Conservation (phyloP, 1,140 invertebrate species). For the Antheraea mylitta region DNA sequence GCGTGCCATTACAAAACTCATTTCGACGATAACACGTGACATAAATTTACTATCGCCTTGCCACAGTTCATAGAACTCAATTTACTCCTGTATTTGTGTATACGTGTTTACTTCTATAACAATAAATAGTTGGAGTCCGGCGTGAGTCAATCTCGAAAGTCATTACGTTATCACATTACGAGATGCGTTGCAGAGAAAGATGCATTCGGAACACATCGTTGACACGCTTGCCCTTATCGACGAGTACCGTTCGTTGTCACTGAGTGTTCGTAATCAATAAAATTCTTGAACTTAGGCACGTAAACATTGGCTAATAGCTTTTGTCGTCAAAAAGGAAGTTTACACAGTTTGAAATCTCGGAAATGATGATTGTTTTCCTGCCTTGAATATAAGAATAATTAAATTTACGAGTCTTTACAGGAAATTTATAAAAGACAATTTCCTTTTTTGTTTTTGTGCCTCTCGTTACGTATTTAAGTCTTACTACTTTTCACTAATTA, state of each 20-base stretch:
- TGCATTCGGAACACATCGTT: conserved; percentile 39
- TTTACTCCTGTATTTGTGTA: conserved; percentile 35
- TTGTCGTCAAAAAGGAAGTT: conserved; percentile 18
- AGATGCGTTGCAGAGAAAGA: conserved; percentile 51
- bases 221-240: conserved; percentile 46
- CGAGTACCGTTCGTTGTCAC: conserved; percentile 41
- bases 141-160: conserved; percentile 67
- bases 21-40: conserved; percentile 60
- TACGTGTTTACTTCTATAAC: conserved; percentile 33
- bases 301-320: conserved; percentile 24
- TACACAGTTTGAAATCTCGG: background rate
- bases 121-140: conserved; percentile 37
- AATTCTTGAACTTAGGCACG: conserved; percentile 52
- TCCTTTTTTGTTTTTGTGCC: no score
- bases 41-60: conserved; percentile 63
- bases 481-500: background rate
- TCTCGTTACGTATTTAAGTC: no score
- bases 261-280: conserved; percentile 54
- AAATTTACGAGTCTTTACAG: background rate
- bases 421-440: background rate
- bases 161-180: conserved; percentile 58
- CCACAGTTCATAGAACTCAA: conserved; percentile 69
- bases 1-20: conserved; percentile 65
- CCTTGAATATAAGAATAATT: background rate
- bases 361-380: background rate